Evolutionary conservation across 2,888 invertebrate species (phyloP), one percentile per base, ranked within the genome.

Genomic region (Chloroclysta siterata): DNA sequence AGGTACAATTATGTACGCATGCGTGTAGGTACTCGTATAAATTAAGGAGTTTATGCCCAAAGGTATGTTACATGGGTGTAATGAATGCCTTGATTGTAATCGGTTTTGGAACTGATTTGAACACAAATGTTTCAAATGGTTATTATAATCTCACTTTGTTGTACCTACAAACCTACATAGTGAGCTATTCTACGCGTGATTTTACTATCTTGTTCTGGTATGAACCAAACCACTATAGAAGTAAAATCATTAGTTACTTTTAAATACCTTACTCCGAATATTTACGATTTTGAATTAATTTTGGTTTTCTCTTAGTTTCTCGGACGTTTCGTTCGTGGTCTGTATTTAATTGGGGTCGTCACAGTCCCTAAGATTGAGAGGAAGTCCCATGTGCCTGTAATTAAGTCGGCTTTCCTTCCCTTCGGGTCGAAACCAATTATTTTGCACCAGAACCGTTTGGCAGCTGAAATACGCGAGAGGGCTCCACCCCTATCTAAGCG

Each of bases 351-450:
- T 61, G 61, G 61, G 58, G 61, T 62, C 61, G 57, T 59, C 57
- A 48, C 57, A 61, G 54, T 28, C 54, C 65, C 65, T 42, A 46
- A 65, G 61, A 65, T 62, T 65, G 61, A 33, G 61, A 58, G 65
- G 65, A 65, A 65, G 65, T 65, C 65, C 65, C 65, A 61, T 62
- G 65, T 65, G 65, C 65, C 61, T 15, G 51, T 65, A 65, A 65
- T 65, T 61, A 65, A 65, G 61, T 36, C 51, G 58, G 61, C 61
- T 62, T 65, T 65, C 61, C 65, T 65, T 65, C 61, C 61, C 61
- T 61, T 61, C 36, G 54, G 65, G 51, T 17, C 56, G 54, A 65
- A 65, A 65, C 61, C 61, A 61, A 65, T 65, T 65, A 65, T 65
- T 65, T 58, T 51, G 65, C 58, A 54, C 58, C 61, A 60, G 58